Evolutionary conservation across 2,797 vertebrate genomes (phyloP), one percentile per base, ranked within the genome.

Genomic region (Muscicapa striata): DNA sequence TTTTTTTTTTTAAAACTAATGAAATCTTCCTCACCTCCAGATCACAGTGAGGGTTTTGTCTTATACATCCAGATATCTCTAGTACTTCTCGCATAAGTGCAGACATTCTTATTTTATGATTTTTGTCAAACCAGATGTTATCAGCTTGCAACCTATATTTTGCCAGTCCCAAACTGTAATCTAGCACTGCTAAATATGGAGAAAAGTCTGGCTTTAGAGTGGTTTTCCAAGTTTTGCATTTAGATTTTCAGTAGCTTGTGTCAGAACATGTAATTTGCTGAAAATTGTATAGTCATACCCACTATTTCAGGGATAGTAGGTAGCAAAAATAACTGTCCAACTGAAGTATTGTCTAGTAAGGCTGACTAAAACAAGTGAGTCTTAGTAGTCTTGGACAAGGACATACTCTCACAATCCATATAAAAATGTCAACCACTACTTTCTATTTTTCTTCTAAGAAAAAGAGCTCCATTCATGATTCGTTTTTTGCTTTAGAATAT

Each of bases 231-330:
- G 79, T 72, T 88, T 89, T 38, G 13, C 43, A n/a, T 94, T 91
- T 86, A 78, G 82, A 84, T 88, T 94, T 91, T 94, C 73, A 86
- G 62, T 9, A 73, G 62, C 62, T 78, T 66, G 34, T 93, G 51
- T 78, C n/a, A 84, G 89, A 91, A 72, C 86, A 3, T 91, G 58
- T 78, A 94, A 95, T 95, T 96, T 94, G 22, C 69, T 3, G 7
- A 81, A 95, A 94, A 95, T 76, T 90, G 51, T 83, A 66, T 29
- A 73, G 54, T 86, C 43, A 73, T 94, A 59, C 30, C 29, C 46
- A 23, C 43, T 80, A 58, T 91, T 95, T 92, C 48, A 84, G 41
- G 66, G 54, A 51, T 14, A 78, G 51, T 23, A 36, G 18, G 23
- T n/a, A 90, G 51, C 69, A 90, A 86, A 93, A 91, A 64, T 81